phyloP scores from a whole-genome alignment of 1,140 invertebrate species.

The Penaeus chinensis region DNA sequence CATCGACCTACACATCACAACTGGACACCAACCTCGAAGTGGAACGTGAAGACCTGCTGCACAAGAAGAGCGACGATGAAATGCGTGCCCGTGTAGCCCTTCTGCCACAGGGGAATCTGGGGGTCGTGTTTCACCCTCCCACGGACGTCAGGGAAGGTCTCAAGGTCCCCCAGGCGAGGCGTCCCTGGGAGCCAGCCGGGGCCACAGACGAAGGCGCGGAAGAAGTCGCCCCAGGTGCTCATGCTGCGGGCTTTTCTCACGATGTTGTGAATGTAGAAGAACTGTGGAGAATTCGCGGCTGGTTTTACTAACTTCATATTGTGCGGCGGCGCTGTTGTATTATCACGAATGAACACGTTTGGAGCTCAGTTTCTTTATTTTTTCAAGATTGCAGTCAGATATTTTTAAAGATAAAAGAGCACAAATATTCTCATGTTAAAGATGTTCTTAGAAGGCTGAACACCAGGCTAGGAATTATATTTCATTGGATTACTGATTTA shows the following conservation, averaged over 20 bases:
- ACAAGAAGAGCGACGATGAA: slow-evolving; percentile 74
- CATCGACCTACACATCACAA: too few relatives aligned
- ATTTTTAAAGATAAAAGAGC: too few relatives aligned
- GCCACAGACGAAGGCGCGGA: slow-evolving; percentile 51
- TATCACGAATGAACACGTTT: too few relatives aligned
- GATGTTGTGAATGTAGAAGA: slow-evolving; percentile 33
- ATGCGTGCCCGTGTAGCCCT: slow-evolving; percentile 77
- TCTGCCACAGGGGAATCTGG: slow-evolving; percentile 76
- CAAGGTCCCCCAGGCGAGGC: slow-evolving; percentile 46
- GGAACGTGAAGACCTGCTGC: slow-evolving; percentile 30
- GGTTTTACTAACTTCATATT: too few relatives aligned
- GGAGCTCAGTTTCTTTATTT: too few relatives aligned
- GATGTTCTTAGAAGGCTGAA: too few relatives aligned
- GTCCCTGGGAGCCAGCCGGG: slow-evolving; percentile 53
- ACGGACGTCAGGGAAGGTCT: slow-evolving; percentile 67
- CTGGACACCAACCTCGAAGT: slow-evolving; percentile 3
- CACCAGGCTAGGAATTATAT: too few relatives aligned
- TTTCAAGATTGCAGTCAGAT: too few relatives aligned
- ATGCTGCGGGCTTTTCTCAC: slow-evolving; percentile 38
- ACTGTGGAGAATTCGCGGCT: not conserved
- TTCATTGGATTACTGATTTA: too few relatives aligned
- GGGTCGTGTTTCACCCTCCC: slow-evolving; percentile 75
- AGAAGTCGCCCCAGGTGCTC: slow-evolving; percentile 40
- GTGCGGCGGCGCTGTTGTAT: too few relatives aligned
- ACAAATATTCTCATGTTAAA: too few relatives aligned